Evolutionary conservation across 2,888 invertebrate species (phyloP).

Genomic region (Caenorhabditis sp.): DNA sequence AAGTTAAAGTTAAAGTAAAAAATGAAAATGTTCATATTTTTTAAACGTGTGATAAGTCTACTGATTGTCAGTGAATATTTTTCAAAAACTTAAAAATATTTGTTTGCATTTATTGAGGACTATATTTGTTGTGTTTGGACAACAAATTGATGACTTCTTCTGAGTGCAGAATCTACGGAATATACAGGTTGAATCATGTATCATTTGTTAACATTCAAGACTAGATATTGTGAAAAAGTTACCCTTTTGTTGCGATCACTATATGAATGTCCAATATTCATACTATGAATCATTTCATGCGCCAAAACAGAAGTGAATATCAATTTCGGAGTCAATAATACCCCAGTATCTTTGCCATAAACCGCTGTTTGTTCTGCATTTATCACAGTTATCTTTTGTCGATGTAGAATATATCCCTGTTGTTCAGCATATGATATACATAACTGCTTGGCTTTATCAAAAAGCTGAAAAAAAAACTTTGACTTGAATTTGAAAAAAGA

Average conservation of each 20-base stretch:
- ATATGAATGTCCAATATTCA: conserved; percentile 70
- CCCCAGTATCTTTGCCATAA: conserved; percentile 59
- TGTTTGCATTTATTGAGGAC: no score
- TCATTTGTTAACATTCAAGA: no score
- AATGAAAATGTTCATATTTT: no score
- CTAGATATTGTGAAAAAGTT: no score
- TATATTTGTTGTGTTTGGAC: no score
- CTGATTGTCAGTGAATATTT: no score
- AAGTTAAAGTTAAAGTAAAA: no score
- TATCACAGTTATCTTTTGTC: conserved; percentile 62
- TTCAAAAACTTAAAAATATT: no score
- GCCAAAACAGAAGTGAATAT: conserved; percentile 65
- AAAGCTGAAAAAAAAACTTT: conserved; percentile 48
- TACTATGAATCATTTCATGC: conserved; percentile 69
- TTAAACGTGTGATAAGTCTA: no score
- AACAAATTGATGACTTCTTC: not conserved
- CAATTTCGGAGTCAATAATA: conserved; percentile 64
- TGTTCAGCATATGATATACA: conserved; percentile 58
- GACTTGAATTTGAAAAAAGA: not conserved
- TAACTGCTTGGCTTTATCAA: conserved; percentile 68
- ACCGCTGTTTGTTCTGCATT: conserved; percentile 60
- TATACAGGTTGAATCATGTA: no score
- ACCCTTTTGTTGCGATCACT: conserved; percentile 62
- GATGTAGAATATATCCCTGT: conserved; percentile 48
- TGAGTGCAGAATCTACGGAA: no score